Conservation (phyloP, 2,888 invertebrate genomes). For the Hemithea aestivaria region DNA sequence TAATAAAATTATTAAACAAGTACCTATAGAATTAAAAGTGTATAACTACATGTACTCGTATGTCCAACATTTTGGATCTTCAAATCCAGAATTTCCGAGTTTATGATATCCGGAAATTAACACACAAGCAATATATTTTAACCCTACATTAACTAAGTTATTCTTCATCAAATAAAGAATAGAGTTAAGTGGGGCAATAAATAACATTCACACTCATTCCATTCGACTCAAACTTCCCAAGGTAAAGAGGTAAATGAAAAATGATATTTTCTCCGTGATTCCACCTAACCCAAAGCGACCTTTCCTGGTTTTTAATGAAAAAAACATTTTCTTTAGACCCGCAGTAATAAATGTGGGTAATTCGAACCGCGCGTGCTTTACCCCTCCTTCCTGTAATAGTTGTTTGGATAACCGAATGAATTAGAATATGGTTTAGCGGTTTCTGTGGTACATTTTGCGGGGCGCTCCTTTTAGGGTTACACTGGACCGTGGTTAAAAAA, state of each 20-base stretch:
- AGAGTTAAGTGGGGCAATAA: too few species aligned
- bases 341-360: constrained; percentile 33
- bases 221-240: constrained; percentile 11
- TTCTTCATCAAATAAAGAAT: too few species aligned
- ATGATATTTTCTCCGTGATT: constrained; percentile 20
- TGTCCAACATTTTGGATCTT: too few species aligned
- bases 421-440: constrained; percentile 17
- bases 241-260: constrained; percentile 15
- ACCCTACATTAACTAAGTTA: too few species aligned
- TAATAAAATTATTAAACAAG: too few species aligned
- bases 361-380: constrained; percentile 28
- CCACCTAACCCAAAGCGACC: constrained; percentile 17
- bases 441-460: constrained; percentile 5
- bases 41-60: too few species aligned
- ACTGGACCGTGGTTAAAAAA: too few species aligned
- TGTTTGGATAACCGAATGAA: constrained; percentile 23
- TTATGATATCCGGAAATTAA: too few species aligned
- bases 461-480: background rate
- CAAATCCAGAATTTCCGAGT: too few species aligned
- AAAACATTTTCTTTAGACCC: constrained; percentile 29
- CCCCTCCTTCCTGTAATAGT: constrained; percentile 20
- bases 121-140: too few species aligned
- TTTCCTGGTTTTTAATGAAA: constrained; percentile 23
- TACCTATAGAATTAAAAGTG: too few species aligned
- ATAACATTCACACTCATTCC: constrained; percentile 3